Evolutionary conservation across 1,140 invertebrate species (phyloP), one percentile per base, ranked within the genome.

Genomic region (Onthophagus taurus): DNA sequence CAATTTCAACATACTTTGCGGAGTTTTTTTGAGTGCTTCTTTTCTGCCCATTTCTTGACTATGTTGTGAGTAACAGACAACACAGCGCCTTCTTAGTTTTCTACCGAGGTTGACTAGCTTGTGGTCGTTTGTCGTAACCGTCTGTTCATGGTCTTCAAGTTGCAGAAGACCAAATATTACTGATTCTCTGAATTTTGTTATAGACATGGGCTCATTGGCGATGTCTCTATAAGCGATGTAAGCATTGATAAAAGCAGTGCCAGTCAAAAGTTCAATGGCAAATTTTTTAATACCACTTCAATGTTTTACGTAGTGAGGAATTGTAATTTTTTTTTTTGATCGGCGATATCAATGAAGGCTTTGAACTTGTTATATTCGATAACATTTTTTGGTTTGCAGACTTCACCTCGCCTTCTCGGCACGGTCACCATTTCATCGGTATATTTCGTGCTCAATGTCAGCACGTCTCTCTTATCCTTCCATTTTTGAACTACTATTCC

Each of bases 381-480:
- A n/a, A n/a, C n/a, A n/a, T n/a, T n/a, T n/a, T n/a, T 12, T 29
- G 26, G 26, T 12, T 29, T 29, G 11, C 13, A 12, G 11, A 29
- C 21, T 13, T 8, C 20, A 33, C 19, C 44, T 31, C 19, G 6
- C 30, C 26, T 26, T 36, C 35, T 18, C 9, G 11, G 9, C 21
- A 41, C 18, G 16, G 11, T 30, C 13, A 35, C 42, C 18, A 45
- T 44, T 47, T 51, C 45, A 42, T 46, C 45, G 14, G 2, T 45
- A 38, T 49, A 48, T 51, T 54, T 54, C 11, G 47, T 58, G 30
- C 24, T 48, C 8, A 52, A 42, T 8, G 51, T 36, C 30, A 45
- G 19, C 4, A 59, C 53, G 44, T 59, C 51, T 35, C 51, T 45
- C 43, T 52, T 52, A 42, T 57, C 51, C 43, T 49, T 53, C 54